phyloP scores from a whole-genome alignment of 2,888 invertebrate genomes.

The Labia minor region DNA sequence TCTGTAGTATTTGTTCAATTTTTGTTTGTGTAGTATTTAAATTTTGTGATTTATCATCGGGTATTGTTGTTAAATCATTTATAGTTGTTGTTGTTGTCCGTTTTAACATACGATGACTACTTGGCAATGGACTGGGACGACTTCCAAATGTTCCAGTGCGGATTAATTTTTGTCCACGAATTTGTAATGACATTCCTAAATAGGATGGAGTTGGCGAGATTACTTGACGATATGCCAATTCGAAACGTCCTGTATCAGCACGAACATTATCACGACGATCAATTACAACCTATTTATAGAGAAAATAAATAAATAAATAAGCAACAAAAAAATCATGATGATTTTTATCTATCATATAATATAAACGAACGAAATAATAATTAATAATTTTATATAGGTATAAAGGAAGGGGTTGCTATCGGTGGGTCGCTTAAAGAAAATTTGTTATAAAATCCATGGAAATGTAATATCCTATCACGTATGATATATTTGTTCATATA shows the following conservation, averaged over 20 bases:
- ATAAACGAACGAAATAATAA: background rate
- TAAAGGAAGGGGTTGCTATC: too few species aligned
- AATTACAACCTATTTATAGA: conserved; percentile 55
- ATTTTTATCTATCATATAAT: background rate
- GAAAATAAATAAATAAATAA: conserved; percentile 16
- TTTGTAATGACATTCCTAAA: conserved; percentile 58
- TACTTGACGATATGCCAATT: conserved; percentile 64
- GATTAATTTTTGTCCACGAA: conserved; percentile 48
- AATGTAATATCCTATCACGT: too few species aligned
- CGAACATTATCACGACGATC: conserved; percentile 60
- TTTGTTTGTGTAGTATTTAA: background rate
- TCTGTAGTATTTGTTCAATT: background rate
- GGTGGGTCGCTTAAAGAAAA: too few species aligned
- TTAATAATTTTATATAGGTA: background rate
- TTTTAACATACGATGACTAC: background rate
- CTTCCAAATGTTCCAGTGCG: background rate
- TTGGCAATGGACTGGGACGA: background rate
- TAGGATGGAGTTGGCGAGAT: conserved; percentile 71
- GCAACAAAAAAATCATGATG: background rate
- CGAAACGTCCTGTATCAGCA: conserved; percentile 71
- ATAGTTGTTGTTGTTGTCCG: background rate
- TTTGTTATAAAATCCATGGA: too few species aligned
- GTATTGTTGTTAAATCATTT: background rate
- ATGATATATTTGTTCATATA: too few species aligned
- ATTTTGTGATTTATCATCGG: background rate